These are phyloP conservation scores for Neofelis nebulosa DNA, from an alignment of 2,113 vertebrate species.

Conservation along the genomic window DNA sequence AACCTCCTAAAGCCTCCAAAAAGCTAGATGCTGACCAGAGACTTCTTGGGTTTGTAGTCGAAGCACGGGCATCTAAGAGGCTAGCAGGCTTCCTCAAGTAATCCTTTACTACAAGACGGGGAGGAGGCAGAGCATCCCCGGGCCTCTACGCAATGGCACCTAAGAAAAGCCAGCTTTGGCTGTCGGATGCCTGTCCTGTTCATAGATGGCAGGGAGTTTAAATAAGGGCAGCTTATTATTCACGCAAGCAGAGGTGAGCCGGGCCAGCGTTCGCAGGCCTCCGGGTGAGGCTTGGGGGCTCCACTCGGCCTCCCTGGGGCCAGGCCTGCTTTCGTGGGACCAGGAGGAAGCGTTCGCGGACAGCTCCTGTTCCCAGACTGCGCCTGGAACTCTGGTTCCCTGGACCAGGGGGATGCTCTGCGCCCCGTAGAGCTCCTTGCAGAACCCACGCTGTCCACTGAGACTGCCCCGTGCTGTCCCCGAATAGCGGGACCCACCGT, in stretches of 20 bases:
- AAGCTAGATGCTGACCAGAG: background rate
- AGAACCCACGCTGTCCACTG: background rate
- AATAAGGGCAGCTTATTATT: background rate
- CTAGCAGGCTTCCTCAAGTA: background rate
- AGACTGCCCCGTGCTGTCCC: background rate
- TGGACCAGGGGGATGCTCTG: background rate
- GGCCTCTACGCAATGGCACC: fast-evolving
- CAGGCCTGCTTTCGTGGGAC: background rate
- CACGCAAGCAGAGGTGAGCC: background rate
- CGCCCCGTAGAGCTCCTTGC: background rate
- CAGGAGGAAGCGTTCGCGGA: background rate
- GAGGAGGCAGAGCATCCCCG: background rate
- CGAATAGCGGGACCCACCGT: background rate
- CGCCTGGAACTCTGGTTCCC: fast-evolving
- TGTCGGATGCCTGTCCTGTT: no score
- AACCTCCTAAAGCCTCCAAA: background rate
- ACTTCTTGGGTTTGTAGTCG: background rate
- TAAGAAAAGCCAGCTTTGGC: background rate
- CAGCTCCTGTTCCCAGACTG: fast-evolving
- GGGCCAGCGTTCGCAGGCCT: background rate
- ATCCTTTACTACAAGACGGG: background rate
- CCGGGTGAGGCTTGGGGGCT: fast-evolving
- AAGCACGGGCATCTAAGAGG: background rate
- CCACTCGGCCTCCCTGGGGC: fast-evolving
- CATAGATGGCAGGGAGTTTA: background rate